Conservation (phyloP, 2,113 vertebrate species). For the Papio anubis region DNA sequence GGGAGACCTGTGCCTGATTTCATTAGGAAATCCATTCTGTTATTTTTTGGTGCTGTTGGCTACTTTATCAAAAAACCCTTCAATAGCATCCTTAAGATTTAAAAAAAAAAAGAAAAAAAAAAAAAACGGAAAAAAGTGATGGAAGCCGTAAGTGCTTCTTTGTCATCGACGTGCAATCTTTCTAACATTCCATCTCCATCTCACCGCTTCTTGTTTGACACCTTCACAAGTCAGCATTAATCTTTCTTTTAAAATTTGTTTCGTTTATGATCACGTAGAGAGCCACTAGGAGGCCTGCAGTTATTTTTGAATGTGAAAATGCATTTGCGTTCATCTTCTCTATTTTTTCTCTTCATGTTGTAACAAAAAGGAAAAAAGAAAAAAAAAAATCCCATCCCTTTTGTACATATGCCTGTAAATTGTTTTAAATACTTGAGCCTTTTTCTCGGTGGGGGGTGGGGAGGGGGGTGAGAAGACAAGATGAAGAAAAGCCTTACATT, state of each 20-base stretch:
- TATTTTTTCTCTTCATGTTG: conserved; percentile 89
- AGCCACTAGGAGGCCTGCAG: conserved; percentile 94
- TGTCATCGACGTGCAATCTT: conserved; percentile 98
- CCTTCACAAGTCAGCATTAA: conserved; percentile 90
- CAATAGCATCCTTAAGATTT: conserved; percentile 87
- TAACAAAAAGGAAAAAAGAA: conserved; percentile 83
- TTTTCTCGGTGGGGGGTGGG: conserved; percentile 88
- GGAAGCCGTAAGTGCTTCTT: conserved; percentile 89
- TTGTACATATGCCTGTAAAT: conserved; percentile 99
- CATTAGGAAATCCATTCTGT: conserved; percentile 93
- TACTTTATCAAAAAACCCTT: conserved; percentile 94
- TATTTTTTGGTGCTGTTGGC: conserved; percentile 99
- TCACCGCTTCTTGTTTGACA: conserved; percentile 83
- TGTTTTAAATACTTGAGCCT: conserved; percentile 99
- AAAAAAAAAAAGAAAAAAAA: conserved; percentile 74
- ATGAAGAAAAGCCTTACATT: conserved; percentile 99
- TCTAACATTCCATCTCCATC: conserved; percentile 97
- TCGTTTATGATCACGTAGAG: conserved; percentile 89
- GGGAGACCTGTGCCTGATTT: conserved; percentile 97
- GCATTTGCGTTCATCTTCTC: conserved; percentile 87
- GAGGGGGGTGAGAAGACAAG: conserved; percentile 88
- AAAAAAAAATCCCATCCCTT: conserved; percentile 87
- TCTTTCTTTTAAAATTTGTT: conserved; percentile 78
- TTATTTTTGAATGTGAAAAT: conserved; percentile 95
- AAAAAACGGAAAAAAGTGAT: conserved; percentile 78